Percentiles rank a stretch among this genome's conserved stretches.
Evolutionary conservation across 2,113 vertebrate species (phyloP).

Genomic region (Pelvicachromis taeniatus): DNA sequence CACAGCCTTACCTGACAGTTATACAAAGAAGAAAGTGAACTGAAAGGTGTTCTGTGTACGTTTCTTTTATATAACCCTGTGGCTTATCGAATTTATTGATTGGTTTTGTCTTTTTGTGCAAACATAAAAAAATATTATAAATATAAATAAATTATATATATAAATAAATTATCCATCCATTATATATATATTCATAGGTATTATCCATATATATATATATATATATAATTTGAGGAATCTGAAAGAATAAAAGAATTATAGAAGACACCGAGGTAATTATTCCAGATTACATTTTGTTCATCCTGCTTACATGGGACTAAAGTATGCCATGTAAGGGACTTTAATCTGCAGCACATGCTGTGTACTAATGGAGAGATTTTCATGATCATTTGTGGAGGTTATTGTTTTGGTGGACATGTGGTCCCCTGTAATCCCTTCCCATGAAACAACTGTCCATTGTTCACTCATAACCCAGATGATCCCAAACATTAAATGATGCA

Average conservation of each 20-base stretch:
- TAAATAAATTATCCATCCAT: too few relatives aligned
- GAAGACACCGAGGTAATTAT: background rate
- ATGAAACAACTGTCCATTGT: slow-evolving; percentile 30
- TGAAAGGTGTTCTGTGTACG: background rate
- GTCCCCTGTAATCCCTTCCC: slow-evolving; percentile 11
- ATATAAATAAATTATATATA: too few relatives aligned
- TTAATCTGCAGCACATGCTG: slow-evolving; percentile 17
- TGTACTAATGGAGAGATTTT: background rate
- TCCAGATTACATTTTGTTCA: background rate
- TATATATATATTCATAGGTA: too few relatives aligned
- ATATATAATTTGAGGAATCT: background rate
- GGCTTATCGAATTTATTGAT: too few relatives aligned
- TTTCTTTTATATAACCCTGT: background rate
- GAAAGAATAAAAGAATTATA: background rate
- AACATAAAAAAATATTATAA: too few relatives aligned
- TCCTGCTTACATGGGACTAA: background rate
- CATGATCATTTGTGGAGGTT: background rate
- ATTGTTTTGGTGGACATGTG: background rate
- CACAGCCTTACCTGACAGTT: background rate
- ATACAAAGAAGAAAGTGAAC: slow-evolving; percentile 37
- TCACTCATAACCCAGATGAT: slow-evolving; percentile 23
- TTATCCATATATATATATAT: too few relatives aligned
- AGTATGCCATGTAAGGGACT: background rate
- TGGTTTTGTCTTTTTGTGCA: too few relatives aligned
- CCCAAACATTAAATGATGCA: slow-evolving; percentile 34